A percentile compares a stretch with the other conserved stretches of the same genome.
phyloP scores from a whole-genome alignment of 2,113 vertebrate genomes.

The Cacatua alba region DNA sequence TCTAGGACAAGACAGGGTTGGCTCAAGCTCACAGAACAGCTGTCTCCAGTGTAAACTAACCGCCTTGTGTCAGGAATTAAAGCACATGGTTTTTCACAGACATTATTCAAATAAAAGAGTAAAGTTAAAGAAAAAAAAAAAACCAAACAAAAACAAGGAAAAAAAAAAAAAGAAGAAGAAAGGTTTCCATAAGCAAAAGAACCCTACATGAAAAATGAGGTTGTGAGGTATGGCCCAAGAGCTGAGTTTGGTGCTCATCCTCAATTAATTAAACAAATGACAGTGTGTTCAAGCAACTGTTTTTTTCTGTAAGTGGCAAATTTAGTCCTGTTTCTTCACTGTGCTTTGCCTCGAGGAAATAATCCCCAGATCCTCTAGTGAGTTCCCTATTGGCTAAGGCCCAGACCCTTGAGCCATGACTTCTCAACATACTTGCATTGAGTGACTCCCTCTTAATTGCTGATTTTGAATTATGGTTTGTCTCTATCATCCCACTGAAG shows the following conservation, averaged over 20 bases:
- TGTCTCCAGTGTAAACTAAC: slow-evolving; percentile 52
- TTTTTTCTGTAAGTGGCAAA: neutral
- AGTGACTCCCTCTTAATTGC: neutral
- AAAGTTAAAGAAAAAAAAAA: neutral
- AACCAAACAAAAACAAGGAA: too few species aligned
- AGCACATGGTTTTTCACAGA: slow-evolving; percentile 22
- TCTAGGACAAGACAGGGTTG: neutral
- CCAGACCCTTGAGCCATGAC: neutral
- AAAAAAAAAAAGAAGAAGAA: neutral
- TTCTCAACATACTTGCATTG: neutral
- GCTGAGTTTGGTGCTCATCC: neutral
- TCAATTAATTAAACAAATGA: neutral
- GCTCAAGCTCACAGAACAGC: neutral
- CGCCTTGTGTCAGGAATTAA: neutral
- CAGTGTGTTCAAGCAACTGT: neutral
- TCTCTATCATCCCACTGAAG: neutral
- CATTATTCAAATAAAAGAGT: neutral
- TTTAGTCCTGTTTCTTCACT: neutral
- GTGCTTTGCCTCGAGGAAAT: neutral
- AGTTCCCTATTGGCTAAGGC: neutral
- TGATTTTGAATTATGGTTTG: slow-evolving; percentile 9
- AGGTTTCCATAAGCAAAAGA: neutral
- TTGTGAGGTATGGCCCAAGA: neutral
- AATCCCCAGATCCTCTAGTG: neutral
- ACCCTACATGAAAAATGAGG: neutral